Evolutionary conservation across 2,113 vertebrate species (phyloP).

Genomic region (Cyprinus carpio): DNA sequence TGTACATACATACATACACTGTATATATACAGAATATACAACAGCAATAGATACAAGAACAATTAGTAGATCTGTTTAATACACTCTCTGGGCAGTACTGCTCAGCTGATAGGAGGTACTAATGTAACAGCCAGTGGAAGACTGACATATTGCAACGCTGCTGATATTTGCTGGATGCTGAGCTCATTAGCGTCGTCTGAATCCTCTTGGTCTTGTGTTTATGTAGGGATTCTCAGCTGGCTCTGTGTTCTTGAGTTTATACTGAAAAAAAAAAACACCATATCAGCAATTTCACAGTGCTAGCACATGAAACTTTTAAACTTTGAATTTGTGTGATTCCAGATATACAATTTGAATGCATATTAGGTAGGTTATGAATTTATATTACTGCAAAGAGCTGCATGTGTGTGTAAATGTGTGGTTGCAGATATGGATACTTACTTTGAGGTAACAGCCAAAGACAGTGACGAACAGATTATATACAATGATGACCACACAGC

Average conservation of each 20-base stretch:
- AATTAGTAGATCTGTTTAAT: not conserved
- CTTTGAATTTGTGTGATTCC: not conserved
- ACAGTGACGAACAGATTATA: constrained; percentile 38
- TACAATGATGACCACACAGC: not conserved
- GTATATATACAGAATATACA: not conserved
- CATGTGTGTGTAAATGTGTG: not conserved
- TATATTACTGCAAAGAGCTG: not conserved
- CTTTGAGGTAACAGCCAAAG: constrained; percentile 1
- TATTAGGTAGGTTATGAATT: not conserved
- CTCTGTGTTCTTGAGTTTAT: constrained; percentile 23
- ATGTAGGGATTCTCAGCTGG: constrained; percentile 36
- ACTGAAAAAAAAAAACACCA: constrained; percentile 48
- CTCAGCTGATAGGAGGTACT: not conserved
- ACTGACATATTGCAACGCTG: not conserved
- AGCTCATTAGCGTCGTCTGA: constrained; percentile 30
- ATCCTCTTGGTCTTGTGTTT: constrained; percentile 41
- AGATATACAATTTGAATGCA: not conserved
- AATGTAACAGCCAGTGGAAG: not conserved
- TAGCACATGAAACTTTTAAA: not conserved
- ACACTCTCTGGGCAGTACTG: not conserved
- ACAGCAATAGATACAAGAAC: not conserved
- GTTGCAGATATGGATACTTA: constrained; percentile 28
- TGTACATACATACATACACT: too few species aligned
- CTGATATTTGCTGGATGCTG: not conserved
- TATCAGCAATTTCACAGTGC: too few species aligned